These are phyloP conservation scores for Parus major DNA, from an alignment of 2,113 vertebrate genomes.

Conservation along the genomic window DNA sequence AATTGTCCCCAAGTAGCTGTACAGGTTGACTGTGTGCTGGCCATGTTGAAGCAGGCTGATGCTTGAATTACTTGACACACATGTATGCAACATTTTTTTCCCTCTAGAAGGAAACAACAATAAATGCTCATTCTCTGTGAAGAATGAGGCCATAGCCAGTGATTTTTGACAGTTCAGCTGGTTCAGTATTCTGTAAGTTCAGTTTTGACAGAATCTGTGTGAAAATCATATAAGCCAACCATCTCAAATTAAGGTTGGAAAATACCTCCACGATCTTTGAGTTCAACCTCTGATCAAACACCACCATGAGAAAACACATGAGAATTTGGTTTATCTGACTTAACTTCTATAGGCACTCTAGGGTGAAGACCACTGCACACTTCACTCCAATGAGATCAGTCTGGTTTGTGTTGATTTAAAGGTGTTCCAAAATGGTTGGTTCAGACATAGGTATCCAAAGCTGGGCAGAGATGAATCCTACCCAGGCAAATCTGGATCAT, in stretches of 20 bases:
- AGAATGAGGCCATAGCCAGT: not conserved
- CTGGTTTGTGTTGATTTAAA: not conserved
- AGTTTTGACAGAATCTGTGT: not conserved
- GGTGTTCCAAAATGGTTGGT: not conserved
- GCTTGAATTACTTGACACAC: not conserved
- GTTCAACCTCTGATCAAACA: not conserved
- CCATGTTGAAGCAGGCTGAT: not conserved
- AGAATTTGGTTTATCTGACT: not conserved
- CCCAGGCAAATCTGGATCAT: not conserved
- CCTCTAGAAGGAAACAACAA: not conserved
- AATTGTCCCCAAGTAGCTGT: not conserved
- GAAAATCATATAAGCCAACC: not conserved
- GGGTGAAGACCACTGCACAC: not conserved
- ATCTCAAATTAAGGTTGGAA: not conserved
- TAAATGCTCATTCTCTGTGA: not conserved
- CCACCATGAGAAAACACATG: not conserved
- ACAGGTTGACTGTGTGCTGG: not conserved
- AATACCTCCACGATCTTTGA: not conserved
- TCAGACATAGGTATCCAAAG: not conserved
- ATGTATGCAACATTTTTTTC: not conserved
- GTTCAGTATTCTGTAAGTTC: not conserved
- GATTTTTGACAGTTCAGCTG: not conserved
- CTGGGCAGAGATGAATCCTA: not conserved
- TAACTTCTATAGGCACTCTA: not conserved
- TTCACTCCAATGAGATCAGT: not conserved